Conservation (phyloP, 2,797 vertebrate species). For the Danionella dracula region DNA sequence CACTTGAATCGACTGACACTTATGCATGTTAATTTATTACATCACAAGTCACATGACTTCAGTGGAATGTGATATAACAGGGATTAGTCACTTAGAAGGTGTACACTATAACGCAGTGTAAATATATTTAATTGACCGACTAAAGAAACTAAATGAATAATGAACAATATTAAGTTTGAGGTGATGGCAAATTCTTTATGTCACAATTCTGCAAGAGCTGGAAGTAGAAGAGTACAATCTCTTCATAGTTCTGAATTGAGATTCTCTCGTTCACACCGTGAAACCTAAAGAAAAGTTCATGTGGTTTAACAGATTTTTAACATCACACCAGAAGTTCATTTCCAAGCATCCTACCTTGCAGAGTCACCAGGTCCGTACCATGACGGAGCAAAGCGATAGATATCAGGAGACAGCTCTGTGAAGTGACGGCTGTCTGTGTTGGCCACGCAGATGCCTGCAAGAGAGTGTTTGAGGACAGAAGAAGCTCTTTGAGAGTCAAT, state of each 20-base stretch:
- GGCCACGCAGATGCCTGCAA: slow-evolving; percentile 76
- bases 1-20: too few relatives aligned
- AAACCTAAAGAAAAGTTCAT: slow-evolving; percentile 62
- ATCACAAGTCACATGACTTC: too few relatives aligned
- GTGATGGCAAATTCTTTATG: slow-evolving; percentile 57
- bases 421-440: slow-evolving; percentile 93
- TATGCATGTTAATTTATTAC: too few relatives aligned
- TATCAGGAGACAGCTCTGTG: slow-evolving; percentile 69
- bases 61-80: too few relatives aligned
- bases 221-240: slow-evolving; percentile 80
- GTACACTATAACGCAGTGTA: too few relatives aligned
- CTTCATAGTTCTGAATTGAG: slow-evolving; percentile 79
- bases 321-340: background rate
- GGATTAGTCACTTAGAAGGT: too few relatives aligned
- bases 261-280: slow-evolving; percentile 93
- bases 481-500: background rate
- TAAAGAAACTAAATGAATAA: too few relatives aligned
- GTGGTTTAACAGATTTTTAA: too few relatives aligned
- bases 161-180: slow-evolving; percentile 51
- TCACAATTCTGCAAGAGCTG: slow-evolving; percentile 88
- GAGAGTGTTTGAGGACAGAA: slow-evolving; percentile 18
- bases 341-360: slow-evolving; percentile 66
- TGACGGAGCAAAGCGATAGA: slow-evolving; percentile 82
- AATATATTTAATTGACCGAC: too few relatives aligned
- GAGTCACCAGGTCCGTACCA: slow-evolving; percentile 68